These are phyloP conservation scores for Carabus problematicus DNA, from an alignment of 2,888 invertebrate species.

Conservation along the genomic window DNA sequence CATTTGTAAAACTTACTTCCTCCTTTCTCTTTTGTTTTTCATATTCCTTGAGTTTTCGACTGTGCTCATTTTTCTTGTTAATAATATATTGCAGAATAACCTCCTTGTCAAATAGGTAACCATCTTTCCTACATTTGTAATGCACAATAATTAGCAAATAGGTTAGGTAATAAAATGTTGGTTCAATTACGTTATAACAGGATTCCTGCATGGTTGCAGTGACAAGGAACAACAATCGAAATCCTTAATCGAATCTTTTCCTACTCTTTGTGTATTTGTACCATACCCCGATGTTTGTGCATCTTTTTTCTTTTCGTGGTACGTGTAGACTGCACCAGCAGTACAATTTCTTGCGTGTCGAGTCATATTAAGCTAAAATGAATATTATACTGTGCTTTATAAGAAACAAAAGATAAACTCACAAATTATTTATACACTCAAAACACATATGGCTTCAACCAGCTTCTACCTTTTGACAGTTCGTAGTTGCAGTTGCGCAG, in stretches of 20 bases:
- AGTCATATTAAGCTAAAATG: conserved; percentile 69
- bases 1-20: conserved; percentile 59
- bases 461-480: background rate
- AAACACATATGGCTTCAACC: background rate
- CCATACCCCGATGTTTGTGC: conserved; percentile 94
- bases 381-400: background rate
- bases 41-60: conserved; percentile 88
- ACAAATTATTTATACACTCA: background rate
- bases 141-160: conserved; percentile 12
- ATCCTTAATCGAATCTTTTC: conserved; percentile 93
- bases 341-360: conserved; percentile 98
- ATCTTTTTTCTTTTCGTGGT: conserved; percentile 97
- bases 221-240: conserved; percentile 98
- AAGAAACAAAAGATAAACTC: background rate
- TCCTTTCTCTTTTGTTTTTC: conserved; percentile 85
- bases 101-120: conserved; percentile 96
- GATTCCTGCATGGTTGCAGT: conserved; percentile 93
- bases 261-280: conserved; percentile 82
- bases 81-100: conserved; percentile 94
- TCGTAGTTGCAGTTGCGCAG: background rate
- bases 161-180: background rate
- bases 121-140: conserved; percentile 69
- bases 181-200: conserved; percentile 79
- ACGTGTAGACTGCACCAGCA: conserved; percentile 97
- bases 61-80: conserved; percentile 91